Conservation (phyloP, 2,797 vertebrate species). For the Nannoperca australis region DNA sequence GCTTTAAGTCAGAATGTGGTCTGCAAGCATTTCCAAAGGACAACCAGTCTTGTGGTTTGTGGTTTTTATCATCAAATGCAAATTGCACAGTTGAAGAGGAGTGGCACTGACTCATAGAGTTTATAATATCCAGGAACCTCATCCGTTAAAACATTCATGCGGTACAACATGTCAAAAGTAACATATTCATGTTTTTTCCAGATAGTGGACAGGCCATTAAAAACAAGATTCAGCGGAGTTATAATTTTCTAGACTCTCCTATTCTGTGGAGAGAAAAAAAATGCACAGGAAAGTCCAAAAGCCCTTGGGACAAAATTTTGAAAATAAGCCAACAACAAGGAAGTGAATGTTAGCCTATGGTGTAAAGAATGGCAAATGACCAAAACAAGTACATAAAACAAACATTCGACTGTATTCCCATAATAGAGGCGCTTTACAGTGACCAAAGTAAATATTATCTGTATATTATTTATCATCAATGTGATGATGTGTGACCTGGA, state of each 20-base stretch:
- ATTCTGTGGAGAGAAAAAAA: slow-evolving; percentile 68
- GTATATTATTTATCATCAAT: slow-evolving; percentile 82
- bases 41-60: slow-evolving; percentile 88
- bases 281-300: slow-evolving; percentile 72
- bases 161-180: slow-evolving; percentile 84
- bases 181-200: slow-evolving; percentile 84
- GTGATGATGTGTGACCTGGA: slow-evolving; percentile 81
- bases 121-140: slow-evolving; percentile 85
- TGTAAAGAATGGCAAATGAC: slow-evolving; percentile 86
- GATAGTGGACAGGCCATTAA: slow-evolving; percentile 82
- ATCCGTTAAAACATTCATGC: slow-evolving; percentile 84
- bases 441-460: slow-evolving; percentile 79
- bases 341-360: slow-evolving; percentile 83
- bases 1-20: slow-evolving; percentile 88
- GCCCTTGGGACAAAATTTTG: slow-evolving; percentile 77
- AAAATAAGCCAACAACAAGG: slow-evolving; percentile 84
- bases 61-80: slow-evolving; percentile 90
- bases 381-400: slow-evolving; percentile 85
- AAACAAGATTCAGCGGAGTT: slow-evolving; percentile 82
- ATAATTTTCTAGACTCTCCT: slow-evolving; percentile 78
- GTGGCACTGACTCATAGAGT: slow-evolving; percentile 86
- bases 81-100: slow-evolving; percentile 88
- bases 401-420: slow-evolving; percentile 78
- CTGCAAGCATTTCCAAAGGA: slow-evolving; percentile 85
- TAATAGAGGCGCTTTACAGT: slow-evolving; percentile 77